Evolutionary conservation across 2,113 vertebrate genomes (phyloP), one percentile per base, ranked within the genome.

Genomic region (Cyanoramphus novaezelandiae): DNA sequence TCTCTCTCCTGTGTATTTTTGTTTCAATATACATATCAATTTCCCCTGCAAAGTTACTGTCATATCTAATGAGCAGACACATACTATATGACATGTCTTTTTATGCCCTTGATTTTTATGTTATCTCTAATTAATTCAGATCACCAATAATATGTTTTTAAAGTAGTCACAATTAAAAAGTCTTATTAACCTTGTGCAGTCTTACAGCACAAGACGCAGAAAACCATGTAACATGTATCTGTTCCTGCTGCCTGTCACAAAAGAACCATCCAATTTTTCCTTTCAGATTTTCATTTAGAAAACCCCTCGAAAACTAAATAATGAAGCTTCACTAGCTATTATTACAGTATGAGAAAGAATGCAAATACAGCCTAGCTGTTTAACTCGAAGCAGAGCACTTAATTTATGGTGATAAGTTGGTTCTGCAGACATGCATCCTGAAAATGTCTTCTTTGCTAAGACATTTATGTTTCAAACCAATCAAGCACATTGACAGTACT

Each of bases 11-110:
- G 88, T 86, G 50, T 71, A 90, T 52, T 96, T 85, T 55, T 97
- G 20, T 90, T 95, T 83, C 76, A 86, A 88, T 86, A 92, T 52
- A 86, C 35, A 13, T 63, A 95, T 86, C 83, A 94, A 95, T 97
- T 91, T 96, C 17, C 86, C 72, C 77, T 69, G 57, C 39, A 68
- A 86, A 95, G 39, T 82, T 91, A 68, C 80, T 86, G 88, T 91
- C 95, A n/a, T 49, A 84, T 41, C 90, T 89, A 94, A 95, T 94
- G 62, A 92, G 83, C 76, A 96, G 94, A 86, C 47, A 94, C 57
- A 86, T 57, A 64, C 52, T 88, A 57, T 57, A 49, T 75, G 70
- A 87, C 81, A 82, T 60, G 77, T 60, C 86, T 92, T 93, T 93
- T 92, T 76, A 96, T 84, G 85, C 35, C 50, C 76, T 81, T 86